Conservation (phyloP, 2,797 vertebrate species). For the Diplodus puntazzo region DNA sequence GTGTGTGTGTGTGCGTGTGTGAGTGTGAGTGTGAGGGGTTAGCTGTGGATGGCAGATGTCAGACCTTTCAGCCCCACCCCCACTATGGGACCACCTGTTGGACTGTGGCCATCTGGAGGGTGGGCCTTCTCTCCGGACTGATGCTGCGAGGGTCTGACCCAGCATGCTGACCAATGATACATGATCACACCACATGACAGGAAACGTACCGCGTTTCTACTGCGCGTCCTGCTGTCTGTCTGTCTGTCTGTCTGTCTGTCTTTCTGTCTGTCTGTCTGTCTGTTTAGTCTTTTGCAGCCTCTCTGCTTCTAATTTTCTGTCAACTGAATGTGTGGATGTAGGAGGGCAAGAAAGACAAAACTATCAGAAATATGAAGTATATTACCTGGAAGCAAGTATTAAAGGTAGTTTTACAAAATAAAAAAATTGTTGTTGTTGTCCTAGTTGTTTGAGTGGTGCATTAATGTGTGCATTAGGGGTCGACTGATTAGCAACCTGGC, state of each 20-base stretch:
- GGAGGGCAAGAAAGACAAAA: background rate
- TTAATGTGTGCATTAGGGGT: background rate
- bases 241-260: no score
- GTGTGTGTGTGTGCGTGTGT: conserved; percentile 15
- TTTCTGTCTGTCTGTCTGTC: conserved; percentile 15
- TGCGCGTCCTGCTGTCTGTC: conserved; percentile 20
- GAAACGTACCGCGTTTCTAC: conserved; percentile 29
- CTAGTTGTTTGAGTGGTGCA: background rate
- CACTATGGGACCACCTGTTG: conserved; percentile 82
- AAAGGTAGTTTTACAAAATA: background rate
- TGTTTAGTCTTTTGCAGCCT: background rate
- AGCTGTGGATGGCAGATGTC: conserved; percentile 80
- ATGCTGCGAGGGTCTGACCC: conserved; percentile 58
- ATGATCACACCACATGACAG: conserved; percentile 68
- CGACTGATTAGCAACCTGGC: no score
- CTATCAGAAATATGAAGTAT: background rate
- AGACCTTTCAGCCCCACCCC: conserved; percentile 71
- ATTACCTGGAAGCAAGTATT: background rate
- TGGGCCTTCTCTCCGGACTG: conserved; percentile 56
- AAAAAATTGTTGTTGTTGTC: background rate
- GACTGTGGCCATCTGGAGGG: conserved; percentile 78
- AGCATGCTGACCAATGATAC: conserved; percentile 68
- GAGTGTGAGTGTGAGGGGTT: conserved; percentile 39
- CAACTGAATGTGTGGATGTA: background rate
- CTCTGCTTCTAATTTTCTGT: background rate